Conservation (phyloP, 2,113 vertebrate species). For the Hymenochirus boettgeri region DNA sequence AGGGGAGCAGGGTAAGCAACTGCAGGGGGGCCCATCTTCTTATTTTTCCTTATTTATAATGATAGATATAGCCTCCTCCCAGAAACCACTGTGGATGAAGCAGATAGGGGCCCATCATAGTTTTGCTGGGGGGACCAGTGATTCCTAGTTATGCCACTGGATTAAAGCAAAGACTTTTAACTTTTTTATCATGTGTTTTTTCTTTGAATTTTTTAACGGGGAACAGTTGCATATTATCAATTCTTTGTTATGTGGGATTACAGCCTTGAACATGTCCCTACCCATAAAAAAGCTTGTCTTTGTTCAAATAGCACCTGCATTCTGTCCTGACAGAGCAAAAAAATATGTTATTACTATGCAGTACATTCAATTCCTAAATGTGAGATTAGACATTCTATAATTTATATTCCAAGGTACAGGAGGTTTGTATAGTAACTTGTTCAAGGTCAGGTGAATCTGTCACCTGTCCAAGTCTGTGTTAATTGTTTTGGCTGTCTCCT, state of each 20-base stretch:
- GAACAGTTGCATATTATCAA: neutral
- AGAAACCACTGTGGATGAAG: no score
- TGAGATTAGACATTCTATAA: neutral
- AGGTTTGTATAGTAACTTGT: neutral
- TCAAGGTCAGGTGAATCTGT: neutral
- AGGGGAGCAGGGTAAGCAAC: no score
- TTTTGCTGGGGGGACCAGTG: no score
- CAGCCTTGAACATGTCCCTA: neutral
- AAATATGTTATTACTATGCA: neutral
- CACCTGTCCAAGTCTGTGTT: neutral
- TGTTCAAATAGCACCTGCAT: slow-evolving; percentile 3
- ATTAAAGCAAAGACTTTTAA: no score
- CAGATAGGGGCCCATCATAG: no score
- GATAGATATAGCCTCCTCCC: no score
- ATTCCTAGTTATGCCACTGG: no score
- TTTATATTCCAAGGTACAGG: neutral
- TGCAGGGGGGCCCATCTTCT: no score
- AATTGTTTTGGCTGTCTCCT: neutral
- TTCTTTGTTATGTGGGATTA: neutral
- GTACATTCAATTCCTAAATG: neutral
- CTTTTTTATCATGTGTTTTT: no score
- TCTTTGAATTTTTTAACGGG: no score
- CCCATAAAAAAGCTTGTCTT: neutral
- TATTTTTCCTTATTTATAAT: no score
- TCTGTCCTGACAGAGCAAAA: neutral